Evolutionary conservation across 1,140 invertebrate species (phyloP), one percentile per base, ranked within the genome.

Genomic region (Hyposmocoma kahamanoa): DNA sequence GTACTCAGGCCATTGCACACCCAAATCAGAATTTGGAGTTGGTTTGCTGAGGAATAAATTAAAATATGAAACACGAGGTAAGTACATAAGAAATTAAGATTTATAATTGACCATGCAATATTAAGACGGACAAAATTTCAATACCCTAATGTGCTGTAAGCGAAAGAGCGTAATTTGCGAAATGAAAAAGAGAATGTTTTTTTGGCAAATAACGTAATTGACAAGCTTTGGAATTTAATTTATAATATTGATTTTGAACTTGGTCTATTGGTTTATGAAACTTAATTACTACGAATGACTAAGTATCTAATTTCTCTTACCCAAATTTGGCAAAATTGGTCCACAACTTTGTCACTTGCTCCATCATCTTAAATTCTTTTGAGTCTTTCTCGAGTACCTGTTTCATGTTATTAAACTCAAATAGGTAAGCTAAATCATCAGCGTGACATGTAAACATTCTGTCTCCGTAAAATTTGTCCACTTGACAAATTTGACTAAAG

Each of bases 271-370:
- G 24, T 28, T 6, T 28, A 6, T 28, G 5, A 28, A 11, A 28
- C 24, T 28, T 28, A 28, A 28, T 28, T 6, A 28, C 11, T 28
- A 28, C 11, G 5, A 28, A 28, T 28, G 11, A 28, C 11, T 28
- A 6, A 28, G 11, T 28, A 28, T 28, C 11, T 6, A 6, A 28
- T 11, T 28, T 38, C 19, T 49, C 59, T 53, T 60, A 75, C 69
- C 67, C 67, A 15, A 42, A 64, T 59, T 72, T 76, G 9, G 70
- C 71, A 38, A 77, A 74, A 26, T 73, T 67, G 0, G 69, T 75
- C 72, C 71, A 74, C 5, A 77, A 32, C 20, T 42, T 61, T 3
- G 61, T 64, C 1, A 70, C 34, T 24, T 53, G 48, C 4, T 74
- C 50, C 0, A 78, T 54, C 57, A 71, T 60, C 36, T 57, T 43